Conservation (phyloP, 2,113 vertebrate genomes). For the Rhabdomys dilectus region DNA sequence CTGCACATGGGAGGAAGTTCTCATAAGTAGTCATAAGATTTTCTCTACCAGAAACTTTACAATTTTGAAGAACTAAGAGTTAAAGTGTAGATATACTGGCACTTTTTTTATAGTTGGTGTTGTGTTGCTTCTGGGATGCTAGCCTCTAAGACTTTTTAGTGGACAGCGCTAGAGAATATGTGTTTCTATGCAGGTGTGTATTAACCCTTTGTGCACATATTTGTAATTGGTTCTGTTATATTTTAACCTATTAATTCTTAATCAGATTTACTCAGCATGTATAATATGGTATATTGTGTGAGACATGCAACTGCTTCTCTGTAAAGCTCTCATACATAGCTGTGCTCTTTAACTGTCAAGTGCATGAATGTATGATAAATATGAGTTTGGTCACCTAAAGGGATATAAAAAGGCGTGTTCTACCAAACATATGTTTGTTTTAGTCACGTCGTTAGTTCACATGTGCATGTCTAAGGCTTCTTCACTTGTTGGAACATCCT, state of each 20-base stretch:
- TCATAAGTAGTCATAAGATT: background rate
- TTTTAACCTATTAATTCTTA: conserved; percentile 56
- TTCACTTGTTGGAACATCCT: background rate
- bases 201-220: background rate
- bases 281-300: background rate
- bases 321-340: background rate
- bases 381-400: conserved; percentile 9
- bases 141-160: background rate
- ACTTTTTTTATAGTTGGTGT: background rate
- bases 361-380: conserved; percentile 1
- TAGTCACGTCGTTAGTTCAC: conserved; percentile 12
- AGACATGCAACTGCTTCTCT: background rate
- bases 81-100: conserved; percentile 9
- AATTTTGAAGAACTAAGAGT: background rate
- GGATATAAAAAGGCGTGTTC: conserved; percentile 2
- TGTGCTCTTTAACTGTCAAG: conserved; percentile 22
- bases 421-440: conserved; percentile 14
- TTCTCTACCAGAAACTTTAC: background rate
- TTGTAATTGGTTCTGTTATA: background rate
- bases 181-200: background rate
- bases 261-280: conserved; percentile 32
- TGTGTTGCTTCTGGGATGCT: background rate
- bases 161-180: background rate
- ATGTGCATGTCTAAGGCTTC: background rate
- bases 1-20: background rate